Evolutionary conservation across 2,797 vertebrate species (phyloP).

Genomic region (Galaxias olidus): DNA sequence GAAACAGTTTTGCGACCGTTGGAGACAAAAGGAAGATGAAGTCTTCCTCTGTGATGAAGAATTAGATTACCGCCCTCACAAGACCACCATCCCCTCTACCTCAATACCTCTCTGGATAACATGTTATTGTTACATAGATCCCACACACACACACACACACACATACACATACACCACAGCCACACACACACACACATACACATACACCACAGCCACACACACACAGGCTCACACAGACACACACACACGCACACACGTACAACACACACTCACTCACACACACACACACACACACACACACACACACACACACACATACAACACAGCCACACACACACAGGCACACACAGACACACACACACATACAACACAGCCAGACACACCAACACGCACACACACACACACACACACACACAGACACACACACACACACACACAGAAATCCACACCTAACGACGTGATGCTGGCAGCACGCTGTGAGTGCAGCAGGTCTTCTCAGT

Average conservation of each 20-base stretch:
- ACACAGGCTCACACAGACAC: background rate
- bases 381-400: background rate
- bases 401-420: conserved; percentile 9
- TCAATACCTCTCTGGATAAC: conserved; percentile 3
- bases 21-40: conserved; percentile 6
- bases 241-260: background rate
- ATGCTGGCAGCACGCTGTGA: conserved; percentile 6
- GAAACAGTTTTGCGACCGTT: background rate
- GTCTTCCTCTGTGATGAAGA: conserved; percentile 6
- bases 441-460: background rate
- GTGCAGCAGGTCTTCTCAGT: background rate
- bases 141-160: background rate
- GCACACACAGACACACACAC: no score
- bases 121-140: conserved; percentile 2
- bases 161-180: background rate
- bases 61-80: conserved; percentile 9
- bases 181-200: background rate
- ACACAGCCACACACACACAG: background rate
- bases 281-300: conserved; percentile 5
- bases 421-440: conserved; percentile 6
- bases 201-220: background rate
- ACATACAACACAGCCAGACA: background rate
- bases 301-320: background rate
- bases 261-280: background rate
- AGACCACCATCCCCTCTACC: background rate